phyloP scores from a whole-genome alignment of 2,113 vertebrate genomes.

The Anser brachyrhynchus region DNA sequence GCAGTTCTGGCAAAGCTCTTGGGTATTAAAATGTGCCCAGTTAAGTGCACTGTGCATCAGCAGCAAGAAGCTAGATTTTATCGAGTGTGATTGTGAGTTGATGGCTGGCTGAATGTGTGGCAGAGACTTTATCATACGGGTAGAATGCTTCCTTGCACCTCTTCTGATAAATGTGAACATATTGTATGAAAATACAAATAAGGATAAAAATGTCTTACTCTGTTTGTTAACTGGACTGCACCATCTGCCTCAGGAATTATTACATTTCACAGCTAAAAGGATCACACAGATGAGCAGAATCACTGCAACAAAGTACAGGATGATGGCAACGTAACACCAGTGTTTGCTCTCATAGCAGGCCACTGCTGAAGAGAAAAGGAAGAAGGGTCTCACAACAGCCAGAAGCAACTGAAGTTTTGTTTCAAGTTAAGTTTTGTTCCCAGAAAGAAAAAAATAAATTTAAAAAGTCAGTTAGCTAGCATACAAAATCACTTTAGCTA shows the following conservation, averaged over 20 bases:
- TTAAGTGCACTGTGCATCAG: neutral
- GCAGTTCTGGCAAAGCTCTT: rapidly evolving
- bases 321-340: neutral
- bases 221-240: rapidly evolving
- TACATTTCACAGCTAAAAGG: neutral
- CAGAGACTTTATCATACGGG: rapidly evolving
- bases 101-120: neutral
- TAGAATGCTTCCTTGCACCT: neutral
- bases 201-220: neutral
- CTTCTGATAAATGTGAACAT: neutral
- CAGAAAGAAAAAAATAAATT: neutral
- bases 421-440: neutral
- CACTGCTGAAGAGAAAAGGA: neutral
- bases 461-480: neutral
- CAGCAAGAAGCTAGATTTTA: neutral
- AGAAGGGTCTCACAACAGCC: neutral
- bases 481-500: neutral
- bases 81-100: neutral
- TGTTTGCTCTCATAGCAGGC: neutral
- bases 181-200: neutral
- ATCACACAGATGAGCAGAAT: neutral
- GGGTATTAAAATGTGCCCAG: neutral
- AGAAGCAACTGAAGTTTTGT: neutral
- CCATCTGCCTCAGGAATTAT: rapidly evolving
- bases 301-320: neutral